A percentile compares a stretch with the other conserved stretches of the same genome.
phyloP scores from a whole-genome alignment of 2,888 invertebrate species.

The Ormyrus pomaceus region DNA sequence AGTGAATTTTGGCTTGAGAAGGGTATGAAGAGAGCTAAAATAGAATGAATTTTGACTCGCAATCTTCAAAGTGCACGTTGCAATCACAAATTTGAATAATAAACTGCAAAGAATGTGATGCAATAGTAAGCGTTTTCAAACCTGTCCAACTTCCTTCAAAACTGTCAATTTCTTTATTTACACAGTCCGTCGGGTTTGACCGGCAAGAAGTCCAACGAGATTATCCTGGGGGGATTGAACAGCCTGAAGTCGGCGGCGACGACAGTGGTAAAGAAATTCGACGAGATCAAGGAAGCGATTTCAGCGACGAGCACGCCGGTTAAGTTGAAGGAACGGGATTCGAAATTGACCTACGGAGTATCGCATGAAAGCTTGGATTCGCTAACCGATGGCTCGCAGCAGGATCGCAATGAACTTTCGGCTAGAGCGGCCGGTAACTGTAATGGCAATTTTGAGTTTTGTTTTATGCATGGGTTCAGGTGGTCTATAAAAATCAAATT shows the following conservation, averaged over 20 bases:
- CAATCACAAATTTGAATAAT: constrained; percentile 10
- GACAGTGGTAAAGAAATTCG: constrained; percentile 90
- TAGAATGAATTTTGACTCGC: constrained; percentile 5
- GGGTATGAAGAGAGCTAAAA: neutral
- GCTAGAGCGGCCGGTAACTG: constrained; percentile 68
- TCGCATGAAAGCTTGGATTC: constrained; percentile 74
- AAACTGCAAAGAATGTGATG: constrained; percentile 6
- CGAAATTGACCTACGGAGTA: constrained; percentile 70
- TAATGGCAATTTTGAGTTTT: neutral
- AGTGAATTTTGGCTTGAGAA: too few species aligned
- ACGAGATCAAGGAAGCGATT: constrained; percentile 93
- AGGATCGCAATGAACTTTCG: constrained; percentile 72
- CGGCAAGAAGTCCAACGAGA: constrained; percentile 91
- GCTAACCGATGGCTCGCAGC: constrained; percentile 72
- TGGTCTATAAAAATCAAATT: neutral
- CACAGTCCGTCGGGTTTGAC: constrained; percentile 88
- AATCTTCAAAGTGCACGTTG: constrained; percentile 21
- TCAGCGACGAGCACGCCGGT: constrained; percentile 92
- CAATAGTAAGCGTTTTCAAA: neutral
- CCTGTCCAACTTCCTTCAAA: neutral
- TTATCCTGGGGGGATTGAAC: constrained; percentile 90
- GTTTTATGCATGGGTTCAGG: neutral
- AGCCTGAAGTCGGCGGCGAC: constrained; percentile 91
- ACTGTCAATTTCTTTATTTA: constrained; percentile 53
- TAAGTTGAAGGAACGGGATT: constrained; percentile 78